Evolutionary conservation across 2,888 invertebrate genomes (phyloP).

Genomic region (Cephus nigrinus): DNA sequence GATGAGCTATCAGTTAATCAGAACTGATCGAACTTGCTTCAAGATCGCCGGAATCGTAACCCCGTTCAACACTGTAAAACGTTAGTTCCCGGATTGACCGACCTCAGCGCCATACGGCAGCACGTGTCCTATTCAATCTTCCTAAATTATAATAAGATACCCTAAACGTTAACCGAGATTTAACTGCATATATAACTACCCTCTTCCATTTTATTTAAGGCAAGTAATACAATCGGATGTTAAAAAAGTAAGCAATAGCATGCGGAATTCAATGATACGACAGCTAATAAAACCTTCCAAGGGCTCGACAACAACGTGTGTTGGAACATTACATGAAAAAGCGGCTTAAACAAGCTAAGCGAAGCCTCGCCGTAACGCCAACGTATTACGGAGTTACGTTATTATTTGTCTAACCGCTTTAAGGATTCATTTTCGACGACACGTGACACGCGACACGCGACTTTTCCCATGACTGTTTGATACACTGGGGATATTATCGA

Average conservation of each 20-base stretch:
- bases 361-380: constrained; percentile 48
- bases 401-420: constrained; percentile 16
- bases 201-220: background rate
- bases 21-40: background rate
- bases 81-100: background rate
- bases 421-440: constrained; percentile 7
- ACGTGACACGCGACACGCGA: constrained; percentile 12
- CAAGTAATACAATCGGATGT: no score
- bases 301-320: background rate
- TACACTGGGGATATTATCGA: constrained; percentile 41
- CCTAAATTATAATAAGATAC: background rate
- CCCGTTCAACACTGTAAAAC: background rate
- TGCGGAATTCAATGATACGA: no score
- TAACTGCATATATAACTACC: background rate
- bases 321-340: constrained; percentile 56
- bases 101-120: background rate
- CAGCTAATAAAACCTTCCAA: background rate
- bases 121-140: background rate
- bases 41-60: background rate
- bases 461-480: constrained; percentile 8
- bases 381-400: constrained; percentile 41
- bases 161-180: background rate
- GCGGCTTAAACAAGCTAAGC: constrained; percentile 39
- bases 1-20: background rate
- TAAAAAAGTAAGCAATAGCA: no score